phyloP scores from a whole-genome alignment of 2,888 invertebrate species.

The Bombylius major region DNA sequence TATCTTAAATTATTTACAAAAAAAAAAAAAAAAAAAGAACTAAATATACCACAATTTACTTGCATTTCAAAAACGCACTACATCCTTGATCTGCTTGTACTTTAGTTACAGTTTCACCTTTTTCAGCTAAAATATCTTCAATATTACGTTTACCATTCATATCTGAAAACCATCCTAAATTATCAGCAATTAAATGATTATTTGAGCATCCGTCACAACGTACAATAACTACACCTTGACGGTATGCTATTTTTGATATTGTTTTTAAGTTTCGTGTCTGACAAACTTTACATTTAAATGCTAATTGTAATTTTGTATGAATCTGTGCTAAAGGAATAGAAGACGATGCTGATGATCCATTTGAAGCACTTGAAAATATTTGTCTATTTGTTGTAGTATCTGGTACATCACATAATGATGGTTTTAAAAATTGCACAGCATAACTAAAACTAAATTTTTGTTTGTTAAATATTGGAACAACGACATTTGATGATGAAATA shows the following conservation, averaged over 20 bases:
- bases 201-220: slow-evolving; percentile 77
- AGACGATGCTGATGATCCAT: slow-evolving; percentile 8
- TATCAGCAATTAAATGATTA: slow-evolving; percentile 91
- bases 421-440: too few relatives aligned
- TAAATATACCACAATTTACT: too few relatives aligned
- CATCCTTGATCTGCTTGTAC: too few relatives aligned
- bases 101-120: slow-evolving; percentile 67
- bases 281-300: slow-evolving; percentile 86
- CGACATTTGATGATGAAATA: too few relatives aligned
- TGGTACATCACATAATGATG: too few relatives aligned
- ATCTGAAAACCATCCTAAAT: slow-evolving; percentile 87
- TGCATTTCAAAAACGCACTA: too few relatives aligned
- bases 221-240: slow-evolving; percentile 84
- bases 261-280: slow-evolving; percentile 58
- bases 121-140: slow-evolving; percentile 76
- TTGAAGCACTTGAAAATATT: neutral
- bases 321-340: slow-evolving; percentile 20
- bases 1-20: too few relatives aligned
- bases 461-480: too few relatives aligned
- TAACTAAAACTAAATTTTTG: too few relatives aligned
- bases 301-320: slow-evolving; percentile 51
- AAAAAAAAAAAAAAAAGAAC: too few relatives aligned
- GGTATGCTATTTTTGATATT: slow-evolving; percentile 70
- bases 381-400: too few relatives aligned
- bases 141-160: slow-evolving; percentile 68